Conservation (phyloP, 2,113 vertebrate genomes). For the Abramis brama region DNA sequence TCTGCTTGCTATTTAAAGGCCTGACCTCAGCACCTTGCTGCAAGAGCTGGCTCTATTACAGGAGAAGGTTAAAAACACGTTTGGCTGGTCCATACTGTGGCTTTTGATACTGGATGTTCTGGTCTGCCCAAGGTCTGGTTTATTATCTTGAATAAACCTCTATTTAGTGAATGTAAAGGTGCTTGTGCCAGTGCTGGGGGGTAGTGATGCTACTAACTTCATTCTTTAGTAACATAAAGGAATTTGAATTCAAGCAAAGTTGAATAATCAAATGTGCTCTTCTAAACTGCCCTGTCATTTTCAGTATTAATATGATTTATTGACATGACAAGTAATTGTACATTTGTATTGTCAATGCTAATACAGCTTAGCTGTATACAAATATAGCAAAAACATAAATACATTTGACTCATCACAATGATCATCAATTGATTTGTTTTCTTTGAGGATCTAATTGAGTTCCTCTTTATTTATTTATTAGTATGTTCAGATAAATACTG, state of each 20-base stretch:
- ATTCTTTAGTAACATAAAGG: neutral
- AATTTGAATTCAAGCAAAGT: neutral
- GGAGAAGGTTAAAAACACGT: constrained; percentile 73
- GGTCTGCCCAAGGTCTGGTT: neutral
- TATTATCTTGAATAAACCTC: neutral
- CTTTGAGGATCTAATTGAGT: neutral
- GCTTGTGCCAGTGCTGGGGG: neutral
- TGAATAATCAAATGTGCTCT: neutral
- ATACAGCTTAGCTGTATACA: neutral
- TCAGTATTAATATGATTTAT: neutral
- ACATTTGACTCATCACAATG: neutral
- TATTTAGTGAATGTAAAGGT: neutral
- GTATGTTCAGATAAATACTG: neutral
- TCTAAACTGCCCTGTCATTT: neutral
- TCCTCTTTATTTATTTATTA: neutral
- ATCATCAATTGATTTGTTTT: neutral
- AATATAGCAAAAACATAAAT: neutral
- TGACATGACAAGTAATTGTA: neutral
- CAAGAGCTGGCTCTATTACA: constrained; percentile 75
- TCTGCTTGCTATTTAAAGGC: constrained; percentile 82
- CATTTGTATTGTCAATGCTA: neutral
- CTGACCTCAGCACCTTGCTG: constrained; percentile 84
- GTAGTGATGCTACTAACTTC: neutral
- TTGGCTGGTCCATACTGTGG: constrained; percentile 59
- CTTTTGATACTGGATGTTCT: constrained; percentile 33